phyloP scores from a whole-genome alignment of 2,797 vertebrate genomes.

The Aselliscus stoliczkanus region DNA sequence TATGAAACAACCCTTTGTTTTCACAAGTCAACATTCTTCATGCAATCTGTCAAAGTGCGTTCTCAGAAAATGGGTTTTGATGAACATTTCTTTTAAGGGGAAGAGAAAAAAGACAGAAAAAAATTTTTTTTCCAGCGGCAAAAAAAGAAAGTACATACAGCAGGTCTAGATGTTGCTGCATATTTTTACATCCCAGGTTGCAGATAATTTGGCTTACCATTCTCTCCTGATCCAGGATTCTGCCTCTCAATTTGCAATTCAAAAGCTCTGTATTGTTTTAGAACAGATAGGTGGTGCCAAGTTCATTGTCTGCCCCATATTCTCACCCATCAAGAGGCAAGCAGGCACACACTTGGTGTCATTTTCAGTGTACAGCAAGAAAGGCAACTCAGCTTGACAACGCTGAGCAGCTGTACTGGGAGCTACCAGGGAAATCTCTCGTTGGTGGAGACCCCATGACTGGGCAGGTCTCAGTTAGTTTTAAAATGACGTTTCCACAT shows the following conservation, averaged over 20 bases:
- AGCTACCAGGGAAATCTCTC: rapidly evolving
- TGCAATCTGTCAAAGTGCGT: conserved; percentile 45
- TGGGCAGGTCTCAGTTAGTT: background rate
- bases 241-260: background rate
- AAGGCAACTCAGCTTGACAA: rapidly evolving
- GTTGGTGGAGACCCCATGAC: no score
- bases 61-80: conserved; percentile 58
- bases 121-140: background rate
- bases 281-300: rapidly evolving
- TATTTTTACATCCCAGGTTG: conserved; percentile 56
- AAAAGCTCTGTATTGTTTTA: background rate
- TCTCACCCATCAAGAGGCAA: background rate
- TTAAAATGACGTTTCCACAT: background rate
- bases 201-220: conserved; percentile 15
- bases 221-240: background rate
- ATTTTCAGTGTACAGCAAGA: background rate
- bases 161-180: conserved; percentile 55
- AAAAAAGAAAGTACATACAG: conserved; percentile 7
- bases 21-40: conserved; percentile 50
- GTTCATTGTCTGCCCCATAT: background rate
- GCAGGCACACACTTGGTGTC: background rate
- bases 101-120: background rate
- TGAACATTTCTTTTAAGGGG: conserved; percentile 35
- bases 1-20: conserved; percentile 54
- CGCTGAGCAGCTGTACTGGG: rapidly evolving